Conservation (phyloP, 2,888 invertebrate genomes). For the Lasioglossum malachurum region DNA sequence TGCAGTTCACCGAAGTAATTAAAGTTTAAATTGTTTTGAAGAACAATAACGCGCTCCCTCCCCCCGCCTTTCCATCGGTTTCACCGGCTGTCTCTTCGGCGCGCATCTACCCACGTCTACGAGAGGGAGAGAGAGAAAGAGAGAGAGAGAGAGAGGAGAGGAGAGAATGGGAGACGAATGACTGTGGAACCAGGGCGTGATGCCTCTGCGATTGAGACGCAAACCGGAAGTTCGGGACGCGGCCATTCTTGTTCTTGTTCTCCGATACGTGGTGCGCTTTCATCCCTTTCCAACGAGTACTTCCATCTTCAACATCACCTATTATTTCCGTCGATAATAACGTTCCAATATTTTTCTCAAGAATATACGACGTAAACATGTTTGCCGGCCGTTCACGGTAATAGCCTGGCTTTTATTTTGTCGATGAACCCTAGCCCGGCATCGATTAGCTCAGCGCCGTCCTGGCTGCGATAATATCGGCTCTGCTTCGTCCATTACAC, state of each 20-base stretch:
- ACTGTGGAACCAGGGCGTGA: slow-evolving; percentile 45
- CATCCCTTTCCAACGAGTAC: background rate
- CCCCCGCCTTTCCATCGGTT: slow-evolving; percentile 44
- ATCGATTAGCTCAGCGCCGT: slow-evolving; percentile 33
- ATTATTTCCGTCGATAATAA: background rate
- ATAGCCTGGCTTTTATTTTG: slow-evolving; percentile 39
- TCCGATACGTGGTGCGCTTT: slow-evolving; percentile 34
- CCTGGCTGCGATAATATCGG: slow-evolving; percentile 52
- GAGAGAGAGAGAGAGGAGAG: background rate
- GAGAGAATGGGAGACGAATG: background rate
- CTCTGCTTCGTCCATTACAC: slow-evolving; percentile 62
- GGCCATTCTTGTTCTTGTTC: slow-evolving; percentile 39
- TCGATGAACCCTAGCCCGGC: slow-evolving; percentile 26
- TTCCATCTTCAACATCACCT: too few relatives aligned
- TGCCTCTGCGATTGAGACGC: slow-evolving; percentile 49
- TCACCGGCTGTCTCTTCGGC: slow-evolving; percentile 49
- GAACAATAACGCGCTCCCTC: slow-evolving; percentile 75
- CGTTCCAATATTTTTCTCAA: slow-evolving; percentile 15
- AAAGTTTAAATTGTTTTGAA: slow-evolving; percentile 80
- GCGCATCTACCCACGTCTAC: slow-evolving; percentile 56
- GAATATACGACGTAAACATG: slow-evolving; percentile 32
- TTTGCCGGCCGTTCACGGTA: slow-evolving; percentile 21
- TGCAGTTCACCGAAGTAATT: slow-evolving; percentile 80
- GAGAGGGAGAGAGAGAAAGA: background rate
- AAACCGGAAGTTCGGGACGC: slow-evolving; percentile 52